Conservation (phyloP, 1,140 invertebrate genomes). For the Lasioglossum baleicum region DNA sequence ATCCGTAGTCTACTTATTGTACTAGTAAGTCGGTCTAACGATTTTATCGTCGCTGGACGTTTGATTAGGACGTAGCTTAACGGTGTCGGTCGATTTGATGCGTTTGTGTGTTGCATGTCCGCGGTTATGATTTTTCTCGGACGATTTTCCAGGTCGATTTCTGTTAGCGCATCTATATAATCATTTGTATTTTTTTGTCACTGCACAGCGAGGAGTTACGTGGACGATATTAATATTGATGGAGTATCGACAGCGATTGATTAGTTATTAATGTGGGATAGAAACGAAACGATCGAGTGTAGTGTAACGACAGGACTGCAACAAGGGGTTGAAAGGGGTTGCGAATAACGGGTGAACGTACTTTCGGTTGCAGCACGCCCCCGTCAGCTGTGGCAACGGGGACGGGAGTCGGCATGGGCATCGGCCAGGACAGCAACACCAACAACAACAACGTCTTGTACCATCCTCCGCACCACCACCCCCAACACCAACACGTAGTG, state of each 20-base stretch:
- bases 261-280: background rate
- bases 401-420: constrained; percentile 71
- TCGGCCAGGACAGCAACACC: constrained; percentile 68
- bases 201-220: constrained; percentile 1
- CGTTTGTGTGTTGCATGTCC: constrained; percentile 25
- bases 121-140: background rate
- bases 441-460: constrained; percentile 74
- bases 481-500: constrained; percentile 70
- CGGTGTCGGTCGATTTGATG: background rate
- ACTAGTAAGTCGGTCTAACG: too few species aligned
- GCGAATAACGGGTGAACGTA: constrained; percentile 62
- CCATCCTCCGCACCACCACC: constrained; percentile 67
- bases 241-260: background rate
- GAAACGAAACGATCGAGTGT: background rate
- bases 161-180: background rate
- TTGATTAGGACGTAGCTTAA: background rate
- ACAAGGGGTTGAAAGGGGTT: constrained; percentile 16
- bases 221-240: background rate
- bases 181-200: background rate
- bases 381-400: constrained; percentile 73
- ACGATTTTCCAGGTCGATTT: background rate
- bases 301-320: background rate
- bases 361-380: constrained; percentile 78
- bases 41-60: too few species aligned
- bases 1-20: too few species aligned